A percentile compares a stretch with the other conserved stretches of the same genome.
Conservation (phyloP, 2,888 invertebrate genomes). For the Disparrhopalites patrizii region DNA sequence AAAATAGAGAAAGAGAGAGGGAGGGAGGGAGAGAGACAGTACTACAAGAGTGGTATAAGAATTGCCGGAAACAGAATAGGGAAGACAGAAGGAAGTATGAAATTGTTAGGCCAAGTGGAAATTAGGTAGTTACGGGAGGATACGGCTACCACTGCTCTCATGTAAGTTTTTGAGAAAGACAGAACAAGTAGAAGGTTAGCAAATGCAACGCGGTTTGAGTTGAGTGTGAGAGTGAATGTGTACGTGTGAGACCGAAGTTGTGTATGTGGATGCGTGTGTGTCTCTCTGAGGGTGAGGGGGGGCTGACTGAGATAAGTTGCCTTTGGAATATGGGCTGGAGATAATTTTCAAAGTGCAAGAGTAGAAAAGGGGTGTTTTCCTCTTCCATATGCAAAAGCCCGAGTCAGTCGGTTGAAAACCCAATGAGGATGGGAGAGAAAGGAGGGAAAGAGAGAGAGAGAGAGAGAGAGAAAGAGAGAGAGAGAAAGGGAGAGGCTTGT, state of each 20-base stretch:
- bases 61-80: constrained; percentile 19
- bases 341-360: constrained; percentile 33
- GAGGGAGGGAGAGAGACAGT: neutral
- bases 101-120: constrained; percentile 35
- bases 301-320: constrained; percentile 20
- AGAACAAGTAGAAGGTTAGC: constrained; percentile 14
- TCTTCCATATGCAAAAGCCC: constrained; percentile 31
- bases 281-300: neutral
- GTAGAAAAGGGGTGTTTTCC: constrained; percentile 30
- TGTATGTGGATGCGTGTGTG: too few species aligned
- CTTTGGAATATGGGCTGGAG: constrained; percentile 31
- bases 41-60: constrained; percentile 17
- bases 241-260: constrained; percentile 2
- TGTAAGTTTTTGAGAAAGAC: too few species aligned
- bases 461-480: constrained; percentile 16
- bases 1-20: neutral
- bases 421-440: constrained; percentile 14
- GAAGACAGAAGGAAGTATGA: constrained; percentile 31
- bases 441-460: neutral
- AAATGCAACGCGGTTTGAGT: constrained; percentile 14
- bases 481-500: constrained; percentile 28
- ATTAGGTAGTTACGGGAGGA: constrained; percentile 33
- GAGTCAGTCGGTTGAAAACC: constrained; percentile 25
- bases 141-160: too few species aligned
- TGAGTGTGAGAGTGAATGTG: neutral